Conservation (phyloP, 2,888 invertebrate genomes). For the Dynastes grantii region DNA sequence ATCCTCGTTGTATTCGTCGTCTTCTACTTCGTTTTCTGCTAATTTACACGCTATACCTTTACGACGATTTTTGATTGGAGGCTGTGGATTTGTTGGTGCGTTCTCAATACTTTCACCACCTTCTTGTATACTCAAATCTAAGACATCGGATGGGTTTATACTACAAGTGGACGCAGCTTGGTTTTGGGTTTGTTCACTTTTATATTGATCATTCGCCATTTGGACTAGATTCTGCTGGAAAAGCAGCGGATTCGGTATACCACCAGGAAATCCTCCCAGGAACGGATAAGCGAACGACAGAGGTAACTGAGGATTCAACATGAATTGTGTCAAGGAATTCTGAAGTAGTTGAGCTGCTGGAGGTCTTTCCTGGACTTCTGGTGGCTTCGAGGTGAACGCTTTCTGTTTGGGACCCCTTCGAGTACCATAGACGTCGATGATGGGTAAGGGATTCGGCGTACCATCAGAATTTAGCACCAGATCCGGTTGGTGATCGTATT, state of each 20-base stretch:
- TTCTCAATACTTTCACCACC: constrained; percentile 38
- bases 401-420: constrained; percentile 86
- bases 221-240: constrained; percentile 56
- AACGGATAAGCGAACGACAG: constrained; percentile 60
- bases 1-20: constrained; percentile 70
- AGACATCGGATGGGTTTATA: constrained; percentile 66
- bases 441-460: constrained; percentile 88
- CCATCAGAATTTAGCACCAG: constrained; percentile 93
- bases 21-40: constrained; percentile 64
- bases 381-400: background rate
- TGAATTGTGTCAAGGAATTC: constrained; percentile 56
- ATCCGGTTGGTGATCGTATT: constrained; percentile 92
- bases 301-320: constrained; percentile 58
- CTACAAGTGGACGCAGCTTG: constrained; percentile 17
- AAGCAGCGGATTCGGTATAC: constrained; percentile 61
- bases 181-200: constrained; percentile 62
- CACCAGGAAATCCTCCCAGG: constrained; percentile 60
- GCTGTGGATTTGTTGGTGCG: constrained; percentile 61
- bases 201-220: constrained; percentile 51
- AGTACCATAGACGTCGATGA: constrained; percentile 93
- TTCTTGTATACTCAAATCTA: constrained; percentile 74
- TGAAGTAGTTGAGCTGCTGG: constrained; percentile 49
- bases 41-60: constrained; percentile 91
- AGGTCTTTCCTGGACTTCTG: background rate
- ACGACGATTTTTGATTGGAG: constrained; percentile 76